These are phyloP conservation scores for Oceanodroma leucorhoa DNA, from an alignment of 2,797 vertebrate genomes.

Conservation along the genomic window DNA sequence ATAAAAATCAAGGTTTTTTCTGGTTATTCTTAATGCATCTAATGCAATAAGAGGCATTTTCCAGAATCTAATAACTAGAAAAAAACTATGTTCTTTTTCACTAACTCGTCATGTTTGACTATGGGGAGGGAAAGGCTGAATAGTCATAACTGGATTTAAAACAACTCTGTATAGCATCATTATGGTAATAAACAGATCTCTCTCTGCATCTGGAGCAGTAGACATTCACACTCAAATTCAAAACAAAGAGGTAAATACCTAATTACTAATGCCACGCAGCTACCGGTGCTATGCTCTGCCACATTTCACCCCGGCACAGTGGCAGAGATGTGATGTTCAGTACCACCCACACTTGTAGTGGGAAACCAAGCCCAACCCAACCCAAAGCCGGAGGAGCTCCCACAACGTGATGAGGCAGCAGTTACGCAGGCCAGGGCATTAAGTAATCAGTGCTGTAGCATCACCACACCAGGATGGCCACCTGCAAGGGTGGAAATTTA, in stretches of 20 bases:
- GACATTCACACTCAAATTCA: neutral
- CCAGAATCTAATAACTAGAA: neutral
- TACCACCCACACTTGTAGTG: neutral
- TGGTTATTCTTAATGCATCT: neutral
- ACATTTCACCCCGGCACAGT: neutral
- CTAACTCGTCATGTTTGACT: neutral
- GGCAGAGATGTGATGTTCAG: neutral
- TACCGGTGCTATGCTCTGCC: neutral
- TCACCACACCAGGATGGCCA: neutral
- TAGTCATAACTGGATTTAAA: neutral
- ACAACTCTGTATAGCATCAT: neutral
- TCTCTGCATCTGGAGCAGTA: neutral
- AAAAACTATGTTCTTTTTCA: neutral
- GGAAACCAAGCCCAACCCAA: neutral
- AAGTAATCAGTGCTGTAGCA: neutral
- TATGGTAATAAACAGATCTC: neutral
- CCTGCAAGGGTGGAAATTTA: neutral
- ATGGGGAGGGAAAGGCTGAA: neutral
- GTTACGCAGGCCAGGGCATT: neutral
- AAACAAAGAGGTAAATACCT: neutral
- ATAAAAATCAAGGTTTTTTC: neutral
- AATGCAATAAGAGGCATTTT: neutral
- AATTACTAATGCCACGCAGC: neutral
- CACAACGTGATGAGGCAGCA: neutral
- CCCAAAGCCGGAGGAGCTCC: neutral